Percentiles rank a stretch among this genome's conserved stretches.
Conservation (phyloP, 2,888 invertebrate genomes). For the Chromoteleia sp. region DNA sequence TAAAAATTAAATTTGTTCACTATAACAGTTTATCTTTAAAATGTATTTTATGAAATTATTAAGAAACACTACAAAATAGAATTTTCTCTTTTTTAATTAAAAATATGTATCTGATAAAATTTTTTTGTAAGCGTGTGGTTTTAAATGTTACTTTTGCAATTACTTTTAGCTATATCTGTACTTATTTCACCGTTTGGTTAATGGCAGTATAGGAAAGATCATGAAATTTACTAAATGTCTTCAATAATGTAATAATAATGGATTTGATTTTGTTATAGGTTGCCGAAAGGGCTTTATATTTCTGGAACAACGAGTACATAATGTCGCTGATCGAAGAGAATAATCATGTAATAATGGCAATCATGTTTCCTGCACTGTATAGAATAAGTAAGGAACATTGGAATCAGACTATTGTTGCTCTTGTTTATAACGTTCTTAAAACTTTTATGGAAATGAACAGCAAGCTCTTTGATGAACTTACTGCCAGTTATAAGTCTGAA, state of each 20-base stretch:
- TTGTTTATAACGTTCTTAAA: slow-evolving; percentile 99
- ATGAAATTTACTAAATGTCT: neutral
- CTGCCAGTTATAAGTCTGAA: slow-evolving; percentile 99
- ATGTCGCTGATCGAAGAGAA: slow-evolving; percentile 99
- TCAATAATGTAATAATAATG: neutral
- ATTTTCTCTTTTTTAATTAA: too few relatives aligned
- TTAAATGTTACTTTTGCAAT: too few relatives aligned
- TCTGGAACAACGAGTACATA: slow-evolving; percentile 99
- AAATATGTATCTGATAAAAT: too few relatives aligned
- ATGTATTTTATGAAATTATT: too few relatives aligned
- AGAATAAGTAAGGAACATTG: slow-evolving; percentile 99
- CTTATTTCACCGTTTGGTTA: too few relatives aligned
- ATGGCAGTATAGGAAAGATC: too few relatives aligned
- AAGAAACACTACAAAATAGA: too few relatives aligned
- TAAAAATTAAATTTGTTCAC: too few relatives aligned
- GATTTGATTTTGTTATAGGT: slow-evolving; percentile 87
- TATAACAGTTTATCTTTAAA: too few relatives aligned
- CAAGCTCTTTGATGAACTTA: slow-evolving; percentile 99
- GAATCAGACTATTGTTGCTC: slow-evolving; percentile 99
- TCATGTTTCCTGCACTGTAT: slow-evolving; percentile 99
- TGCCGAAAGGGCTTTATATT: slow-evolving; percentile 99
- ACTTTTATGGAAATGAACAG: slow-evolving; percentile 99
- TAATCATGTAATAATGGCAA: slow-evolving; percentile 98
- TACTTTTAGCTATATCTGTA: too few relatives aligned
- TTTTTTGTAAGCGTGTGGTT: too few relatives aligned